A percentile compares a stretch with the other conserved stretches of the same genome.
These are phyloP conservation scores for Heterotis niloticus DNA, from an alignment of 2,113 vertebrate species.

Conservation along the genomic window DNA sequence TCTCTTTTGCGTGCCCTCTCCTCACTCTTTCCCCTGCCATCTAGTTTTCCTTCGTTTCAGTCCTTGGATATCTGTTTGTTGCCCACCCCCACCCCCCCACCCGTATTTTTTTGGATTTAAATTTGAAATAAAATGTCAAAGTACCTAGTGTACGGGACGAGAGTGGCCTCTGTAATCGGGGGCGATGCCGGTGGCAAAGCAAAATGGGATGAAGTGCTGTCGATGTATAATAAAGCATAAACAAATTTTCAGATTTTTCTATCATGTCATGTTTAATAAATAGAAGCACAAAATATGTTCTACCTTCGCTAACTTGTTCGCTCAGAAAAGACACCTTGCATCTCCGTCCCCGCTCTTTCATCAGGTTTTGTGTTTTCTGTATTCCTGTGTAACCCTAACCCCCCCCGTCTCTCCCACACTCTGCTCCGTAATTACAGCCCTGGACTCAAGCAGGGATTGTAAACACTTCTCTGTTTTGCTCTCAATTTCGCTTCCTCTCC, in stretches of 20 bases:
- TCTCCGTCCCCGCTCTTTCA: slow-evolving; percentile 22
- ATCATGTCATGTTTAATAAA: not conserved
- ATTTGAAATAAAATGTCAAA: not conserved
- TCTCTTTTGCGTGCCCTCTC: not conserved
- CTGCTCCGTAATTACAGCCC: slow-evolving; percentile 68
- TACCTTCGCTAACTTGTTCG: not conserved
- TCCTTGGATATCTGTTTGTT: slow-evolving; percentile 9
- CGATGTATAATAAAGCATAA: not conserved
- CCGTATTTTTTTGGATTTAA: not conserved
- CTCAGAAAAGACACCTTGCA: not conserved
- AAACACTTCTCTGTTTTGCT: slow-evolving; percentile 67
- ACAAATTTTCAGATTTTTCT: not conserved
- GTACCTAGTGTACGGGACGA: slow-evolving; percentile 25
- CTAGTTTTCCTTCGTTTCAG: slow-evolving; percentile 17
- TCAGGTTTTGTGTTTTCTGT: slow-evolving; percentile 40
- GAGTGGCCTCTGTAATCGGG: slow-evolving; percentile 34
- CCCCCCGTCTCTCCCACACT: slow-evolving; percentile 37
- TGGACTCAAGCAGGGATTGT: slow-evolving; percentile 71
- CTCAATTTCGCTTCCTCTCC: slow-evolving; percentile 34
- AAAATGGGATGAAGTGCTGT: not conserved
- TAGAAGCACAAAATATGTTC: not conserved
- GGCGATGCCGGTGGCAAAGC: not conserved
- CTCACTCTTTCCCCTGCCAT: not conserved
- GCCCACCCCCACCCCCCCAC: not conserved
- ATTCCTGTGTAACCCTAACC: slow-evolving; percentile 36